Evolutionary conservation across 35 echinoderm and acorn worm genomes (phyloP).

Genomic region (Ptychodera flava): DNA sequence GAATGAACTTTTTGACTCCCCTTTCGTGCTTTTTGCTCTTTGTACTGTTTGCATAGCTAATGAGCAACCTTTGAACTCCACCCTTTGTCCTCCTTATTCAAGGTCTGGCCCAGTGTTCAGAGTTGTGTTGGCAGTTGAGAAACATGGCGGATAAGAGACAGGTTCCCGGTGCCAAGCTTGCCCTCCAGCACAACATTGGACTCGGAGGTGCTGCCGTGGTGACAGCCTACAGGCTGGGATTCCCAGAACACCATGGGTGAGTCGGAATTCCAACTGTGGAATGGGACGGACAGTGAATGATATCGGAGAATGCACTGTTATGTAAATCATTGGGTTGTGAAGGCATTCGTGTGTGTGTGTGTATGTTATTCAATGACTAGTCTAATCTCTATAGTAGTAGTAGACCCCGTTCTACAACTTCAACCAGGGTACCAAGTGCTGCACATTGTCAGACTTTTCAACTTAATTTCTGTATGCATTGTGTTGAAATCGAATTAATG

Average conservation of each 20-base stretch:
- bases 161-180: slow-evolving; percentile 83
- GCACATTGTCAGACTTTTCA: no score
- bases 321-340: no score
- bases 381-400: no score
- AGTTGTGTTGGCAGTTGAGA: slow-evolving; percentile 94
- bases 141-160: slow-evolving; percentile 75
- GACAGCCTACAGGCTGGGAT: slow-evolving; percentile 63
- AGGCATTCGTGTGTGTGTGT: no score
- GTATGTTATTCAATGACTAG: no score
- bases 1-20: background rate
- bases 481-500: no score
- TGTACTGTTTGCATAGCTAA: background rate
- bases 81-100: background rate
- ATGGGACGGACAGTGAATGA: no score
- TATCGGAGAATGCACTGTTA: no score
- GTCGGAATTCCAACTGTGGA: no score
- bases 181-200: slow-evolving; percentile 93
- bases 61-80: background rate
- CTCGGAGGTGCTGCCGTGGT: slow-evolving; percentile 83
- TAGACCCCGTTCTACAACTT: no score
- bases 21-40: background rate
- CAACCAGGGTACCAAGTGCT: no score
- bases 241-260: slow-evolving; percentile 61
- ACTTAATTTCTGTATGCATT: no score
- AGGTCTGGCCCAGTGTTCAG: slow-evolving; percentile 93